A percentile compares a stretch with the other conserved stretches of the same genome.
Evolutionary conservation across 2,888 invertebrate genomes (phyloP).

Genomic region (Plebejus melissa): DNA sequence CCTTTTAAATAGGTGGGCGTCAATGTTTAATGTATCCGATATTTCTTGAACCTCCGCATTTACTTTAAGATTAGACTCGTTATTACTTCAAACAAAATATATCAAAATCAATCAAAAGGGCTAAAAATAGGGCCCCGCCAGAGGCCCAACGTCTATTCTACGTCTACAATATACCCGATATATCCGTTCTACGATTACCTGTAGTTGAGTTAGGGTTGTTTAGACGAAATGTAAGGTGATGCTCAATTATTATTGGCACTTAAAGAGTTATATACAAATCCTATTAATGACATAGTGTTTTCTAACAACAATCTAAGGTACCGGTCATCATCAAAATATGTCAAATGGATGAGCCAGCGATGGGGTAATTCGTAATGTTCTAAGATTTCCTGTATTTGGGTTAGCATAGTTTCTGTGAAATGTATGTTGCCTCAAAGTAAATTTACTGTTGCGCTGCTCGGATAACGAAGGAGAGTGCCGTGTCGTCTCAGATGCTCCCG

Average conservation of each 20-base stretch:
- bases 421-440: background rate
- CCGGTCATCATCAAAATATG: too few species aligned
- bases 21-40: background rate
- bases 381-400: background rate
- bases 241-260: too few species aligned
- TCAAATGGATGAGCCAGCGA: too few species aligned
- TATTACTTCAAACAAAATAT: background rate
- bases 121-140: background rate
- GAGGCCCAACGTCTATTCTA: background rate
- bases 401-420: conserved; percentile 13
- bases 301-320: too few species aligned
- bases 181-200: too few species aligned
- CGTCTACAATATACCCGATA: too few species aligned
- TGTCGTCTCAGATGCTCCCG: conserved; percentile 72
- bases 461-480: conserved; percentile 63
- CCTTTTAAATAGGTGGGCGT: background rate
- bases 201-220: too few species aligned
- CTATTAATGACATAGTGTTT: too few species aligned
- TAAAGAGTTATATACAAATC: too few species aligned
- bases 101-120: background rate
- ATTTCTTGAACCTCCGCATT: background rate
- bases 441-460: conserved; percentile 51
- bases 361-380: background rate
- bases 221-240: too few species aligned
- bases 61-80: background rate